phyloP scores from a whole-genome alignment of 2,113 vertebrate species.

The Mormyrus iriodes region DNA sequence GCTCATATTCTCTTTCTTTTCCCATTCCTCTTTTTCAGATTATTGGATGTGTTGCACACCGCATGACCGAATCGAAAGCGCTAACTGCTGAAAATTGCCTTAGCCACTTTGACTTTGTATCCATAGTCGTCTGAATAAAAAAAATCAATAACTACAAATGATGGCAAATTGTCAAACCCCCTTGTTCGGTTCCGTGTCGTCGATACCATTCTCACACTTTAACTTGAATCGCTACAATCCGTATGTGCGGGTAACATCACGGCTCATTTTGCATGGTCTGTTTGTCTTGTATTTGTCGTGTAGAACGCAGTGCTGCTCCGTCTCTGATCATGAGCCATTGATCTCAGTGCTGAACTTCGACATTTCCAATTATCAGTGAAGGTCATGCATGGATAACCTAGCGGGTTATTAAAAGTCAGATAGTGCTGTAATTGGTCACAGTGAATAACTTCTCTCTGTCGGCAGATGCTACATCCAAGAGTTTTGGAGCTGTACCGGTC shows the following conservation, averaged over 20 bases:
- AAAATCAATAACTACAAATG: slow-evolving; percentile 56
- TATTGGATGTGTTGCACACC: slow-evolving; percentile 24
- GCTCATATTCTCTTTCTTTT: not conserved
- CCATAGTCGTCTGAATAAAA: slow-evolving; percentile 55
- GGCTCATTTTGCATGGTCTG: not conserved
- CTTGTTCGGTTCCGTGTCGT: slow-evolving; percentile 49
- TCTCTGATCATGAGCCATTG: not conserved
- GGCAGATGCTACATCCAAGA: not conserved
- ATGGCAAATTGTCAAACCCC: slow-evolving; percentile 48
- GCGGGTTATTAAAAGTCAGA: not conserved
- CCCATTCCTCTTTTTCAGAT: not conserved
- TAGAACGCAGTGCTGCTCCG: not conserved
- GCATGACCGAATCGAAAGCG: slow-evolving; percentile 41
- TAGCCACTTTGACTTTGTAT: slow-evolving; percentile 44
- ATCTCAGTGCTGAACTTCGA: not conserved
- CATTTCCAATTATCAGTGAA: not conserved
- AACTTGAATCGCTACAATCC: slow-evolving; percentile 36
- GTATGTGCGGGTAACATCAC: slow-evolving; percentile 18
- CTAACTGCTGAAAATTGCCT: slow-evolving; percentile 28
- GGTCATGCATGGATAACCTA: not conserved
- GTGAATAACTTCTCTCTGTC: not conserved
- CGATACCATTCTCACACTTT: slow-evolving; percentile 42
- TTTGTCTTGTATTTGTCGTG: not conserved
- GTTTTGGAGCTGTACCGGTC: not conserved
- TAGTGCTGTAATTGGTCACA: not conserved